Percentiles rank a stretch among this genome's conserved stretches.
phyloP scores from a whole-genome alignment of 2,888 invertebrate species.

The Aphodius sticticus region DNA sequence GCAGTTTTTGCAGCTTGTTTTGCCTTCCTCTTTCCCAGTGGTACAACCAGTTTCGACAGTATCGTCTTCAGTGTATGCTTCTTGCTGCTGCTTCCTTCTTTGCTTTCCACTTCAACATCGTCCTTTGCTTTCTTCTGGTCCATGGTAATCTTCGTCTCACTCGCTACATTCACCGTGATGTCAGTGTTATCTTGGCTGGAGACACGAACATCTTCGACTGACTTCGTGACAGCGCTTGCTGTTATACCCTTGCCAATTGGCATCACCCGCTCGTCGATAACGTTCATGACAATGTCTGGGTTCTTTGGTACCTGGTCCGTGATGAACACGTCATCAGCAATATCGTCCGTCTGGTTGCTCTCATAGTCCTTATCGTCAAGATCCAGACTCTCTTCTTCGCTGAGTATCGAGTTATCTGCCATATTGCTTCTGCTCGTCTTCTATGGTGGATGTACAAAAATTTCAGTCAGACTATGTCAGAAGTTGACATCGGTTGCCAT shows the following conservation, averaged over 20 bases:
- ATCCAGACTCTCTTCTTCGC: background rate
- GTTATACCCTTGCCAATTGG: background rate
- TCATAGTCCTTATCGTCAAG: background rate
- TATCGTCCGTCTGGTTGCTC: background rate
- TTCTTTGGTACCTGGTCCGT: background rate
- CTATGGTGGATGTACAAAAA: too few relatives aligned
- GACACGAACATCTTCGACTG: background rate
- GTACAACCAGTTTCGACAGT: background rate
- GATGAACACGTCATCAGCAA: background rate
- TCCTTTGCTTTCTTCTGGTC: background rate
- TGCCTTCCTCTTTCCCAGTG: background rate
- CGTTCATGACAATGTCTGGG: background rate
- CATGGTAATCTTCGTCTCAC: background rate
- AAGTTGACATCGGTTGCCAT: background rate
- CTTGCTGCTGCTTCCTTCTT: background rate
- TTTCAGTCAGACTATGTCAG: background rate
- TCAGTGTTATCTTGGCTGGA: background rate
- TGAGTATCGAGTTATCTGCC: background rate
- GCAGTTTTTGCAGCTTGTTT: background rate
- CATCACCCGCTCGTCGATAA: background rate
- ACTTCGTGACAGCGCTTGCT: background rate
- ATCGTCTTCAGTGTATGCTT: background rate
- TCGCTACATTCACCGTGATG: background rate
- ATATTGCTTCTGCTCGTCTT: background rate
- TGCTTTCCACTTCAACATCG: background rate